A percentile compares a stretch with the other conserved stretches of the same genome.
Evolutionary conservation across 1,140 invertebrate species (phyloP).

Genomic region (Hycleus cichorii): DNA sequence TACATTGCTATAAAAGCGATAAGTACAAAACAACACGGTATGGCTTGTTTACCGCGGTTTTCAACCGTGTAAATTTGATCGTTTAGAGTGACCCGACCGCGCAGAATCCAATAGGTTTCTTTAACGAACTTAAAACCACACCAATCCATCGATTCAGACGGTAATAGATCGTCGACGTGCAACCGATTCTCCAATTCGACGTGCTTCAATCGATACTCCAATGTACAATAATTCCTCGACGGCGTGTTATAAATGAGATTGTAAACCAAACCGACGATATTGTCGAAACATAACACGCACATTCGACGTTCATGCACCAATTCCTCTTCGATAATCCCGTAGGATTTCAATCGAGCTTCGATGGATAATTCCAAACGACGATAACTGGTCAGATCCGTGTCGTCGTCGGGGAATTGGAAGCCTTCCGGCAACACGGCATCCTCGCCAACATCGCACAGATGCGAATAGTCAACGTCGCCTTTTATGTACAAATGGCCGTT

Average conservation of each 20-base stretch:
- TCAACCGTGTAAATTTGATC: slow-evolving; percentile 15
- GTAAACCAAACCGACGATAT: slow-evolving; percentile 14
- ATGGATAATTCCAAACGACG: too few species aligned
- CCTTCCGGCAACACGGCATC: too few species aligned
- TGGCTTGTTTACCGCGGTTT: slow-evolving; percentile 25
- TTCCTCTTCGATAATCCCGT: not conserved
- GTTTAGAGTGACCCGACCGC: not conserved
- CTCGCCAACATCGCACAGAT: too few species aligned
- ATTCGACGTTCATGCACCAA: slow-evolving; percentile 15
- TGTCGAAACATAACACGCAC: slow-evolving; percentile 22
- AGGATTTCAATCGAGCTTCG: too few species aligned
- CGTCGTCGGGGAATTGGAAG: too few species aligned
- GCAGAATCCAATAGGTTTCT: slow-evolving; percentile 21
- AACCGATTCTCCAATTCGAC: slow-evolving; percentile 10
- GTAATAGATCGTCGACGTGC: not conserved
- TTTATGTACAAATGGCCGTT: too few species aligned
- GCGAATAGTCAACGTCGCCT: too few species aligned
- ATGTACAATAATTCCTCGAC: slow-evolving; percentile 12
- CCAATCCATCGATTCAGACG: slow-evolving; percentile 18
- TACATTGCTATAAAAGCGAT: slow-evolving; percentile 20
- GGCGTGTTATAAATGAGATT: slow-evolving; percentile 26
- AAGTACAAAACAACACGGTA: slow-evolving; percentile 20
- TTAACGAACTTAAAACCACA: slow-evolving; percentile 21
- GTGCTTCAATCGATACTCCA: slow-evolving; percentile 11
- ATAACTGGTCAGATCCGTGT: too few species aligned